A percentile compares a stretch with the other conserved stretches of the same genome.
phyloP scores from a whole-genome alignment of 1,140 invertebrate species.

The Papilio aristodemus region DNA sequence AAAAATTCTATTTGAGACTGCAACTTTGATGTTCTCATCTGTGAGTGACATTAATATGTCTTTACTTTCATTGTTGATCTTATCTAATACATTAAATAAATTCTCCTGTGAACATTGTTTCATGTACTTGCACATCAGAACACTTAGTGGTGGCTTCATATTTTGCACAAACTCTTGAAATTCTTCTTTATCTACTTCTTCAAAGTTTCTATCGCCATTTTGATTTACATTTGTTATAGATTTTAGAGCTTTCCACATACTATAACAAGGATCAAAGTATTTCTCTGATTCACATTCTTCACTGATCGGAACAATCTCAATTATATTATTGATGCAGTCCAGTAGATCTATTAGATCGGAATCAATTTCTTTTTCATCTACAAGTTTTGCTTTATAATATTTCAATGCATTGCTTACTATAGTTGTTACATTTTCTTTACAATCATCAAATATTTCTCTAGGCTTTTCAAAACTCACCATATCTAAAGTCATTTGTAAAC shows the following conservation, averaged over 20 bases:
- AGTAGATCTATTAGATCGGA: constrained; percentile 67
- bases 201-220: constrained; percentile 57
- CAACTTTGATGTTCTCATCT: constrained; percentile 43
- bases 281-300: constrained; percentile 45
- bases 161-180: constrained; percentile 51
- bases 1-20: constrained; percentile 48
- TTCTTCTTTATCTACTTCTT: constrained; percentile 62
- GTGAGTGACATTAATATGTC: constrained; percentile 52
- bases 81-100: constrained; percentile 51
- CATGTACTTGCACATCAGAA: constrained; percentile 57
- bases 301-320: constrained; percentile 48
- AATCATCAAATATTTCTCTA: constrained; percentile 53
- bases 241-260: constrained; percentile 59
- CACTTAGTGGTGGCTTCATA: constrained; percentile 55
- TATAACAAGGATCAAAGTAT: constrained; percentile 54
- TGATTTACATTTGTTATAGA: constrained; percentile 47
- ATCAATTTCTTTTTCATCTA: constrained; percentile 65
- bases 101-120: constrained; percentile 54
- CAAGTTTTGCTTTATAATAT: constrained; percentile 68
- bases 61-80: constrained; percentile 52
- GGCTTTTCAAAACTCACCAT: constrained; percentile 63
- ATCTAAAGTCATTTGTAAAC: constrained; percentile 65
- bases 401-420: constrained; percentile 58
- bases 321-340: constrained; percentile 62
- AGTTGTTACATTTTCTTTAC: constrained; percentile 49